Evolutionary conservation across 2,888 invertebrate genomes (phyloP).

Genomic region (Lymantria monacha): DNA sequence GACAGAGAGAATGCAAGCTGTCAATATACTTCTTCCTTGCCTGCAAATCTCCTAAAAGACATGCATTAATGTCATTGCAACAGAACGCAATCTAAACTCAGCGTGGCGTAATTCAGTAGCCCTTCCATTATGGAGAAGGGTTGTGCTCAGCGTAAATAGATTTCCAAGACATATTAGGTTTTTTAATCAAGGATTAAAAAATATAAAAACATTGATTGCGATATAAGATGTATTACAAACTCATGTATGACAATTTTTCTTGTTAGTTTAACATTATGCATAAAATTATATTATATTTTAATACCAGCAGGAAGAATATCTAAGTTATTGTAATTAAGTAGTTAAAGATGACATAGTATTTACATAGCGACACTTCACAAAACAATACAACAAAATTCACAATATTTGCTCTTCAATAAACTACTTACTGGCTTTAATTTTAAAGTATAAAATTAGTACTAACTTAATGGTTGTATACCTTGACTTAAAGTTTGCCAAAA

Average conservation of each 20-base stretch:
- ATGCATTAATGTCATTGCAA: too few species aligned
- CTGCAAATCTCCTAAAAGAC: too few species aligned
- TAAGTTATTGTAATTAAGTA: conserved; percentile 6
- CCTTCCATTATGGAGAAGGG: too few species aligned
- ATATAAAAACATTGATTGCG: conserved; percentile 13
- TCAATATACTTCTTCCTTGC: too few species aligned
- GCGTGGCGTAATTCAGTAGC: too few species aligned
- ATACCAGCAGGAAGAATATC: conserved; percentile 14
- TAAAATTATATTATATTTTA: conserved; percentile 3
- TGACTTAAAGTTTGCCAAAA: conserved; percentile 4
- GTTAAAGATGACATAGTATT: conserved; percentile 1
- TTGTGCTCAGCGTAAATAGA: too few species aligned
- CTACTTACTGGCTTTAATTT: conserved; percentile 10
- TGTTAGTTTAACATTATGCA: conserved; percentile 22
- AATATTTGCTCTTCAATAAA: conserved; percentile 6
- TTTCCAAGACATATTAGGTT: too few species aligned
- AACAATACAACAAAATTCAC: conserved; percentile 5
- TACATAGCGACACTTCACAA: conserved; percentile 10
- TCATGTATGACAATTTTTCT: conserved; percentile 20
- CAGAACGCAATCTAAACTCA: too few species aligned
- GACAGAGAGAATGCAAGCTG: too few species aligned
- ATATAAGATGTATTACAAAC: conserved; percentile 35
- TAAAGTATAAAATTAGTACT: conserved; percentile 23
- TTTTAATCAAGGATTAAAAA: background rate
- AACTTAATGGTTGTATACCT: conserved; percentile 15